Conservation (phyloP, 2,888 invertebrate species). For the Sphaerophoria taeniata region DNA sequence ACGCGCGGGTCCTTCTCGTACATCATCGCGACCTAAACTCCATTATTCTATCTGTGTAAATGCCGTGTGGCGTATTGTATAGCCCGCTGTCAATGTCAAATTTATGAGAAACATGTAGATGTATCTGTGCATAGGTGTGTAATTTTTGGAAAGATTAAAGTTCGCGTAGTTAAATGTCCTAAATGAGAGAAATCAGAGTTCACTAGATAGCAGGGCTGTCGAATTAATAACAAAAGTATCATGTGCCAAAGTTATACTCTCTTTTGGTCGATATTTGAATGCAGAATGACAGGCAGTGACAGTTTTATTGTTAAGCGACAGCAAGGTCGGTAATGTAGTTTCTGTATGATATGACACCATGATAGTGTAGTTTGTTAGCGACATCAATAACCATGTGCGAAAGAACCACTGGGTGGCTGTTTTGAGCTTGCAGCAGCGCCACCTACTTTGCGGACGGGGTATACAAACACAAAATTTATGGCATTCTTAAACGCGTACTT, state of each 20-base stretch:
- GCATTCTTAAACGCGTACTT: no score
- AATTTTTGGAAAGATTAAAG: conserved; percentile 60
- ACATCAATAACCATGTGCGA: no score
- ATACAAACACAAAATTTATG: no score
- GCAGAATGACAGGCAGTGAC: no score
- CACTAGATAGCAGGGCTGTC: conserved; percentile 22
- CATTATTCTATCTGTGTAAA: conserved; percentile 23
- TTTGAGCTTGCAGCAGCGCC: no score
- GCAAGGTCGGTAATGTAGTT: no score
- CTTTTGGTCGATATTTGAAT: no score
- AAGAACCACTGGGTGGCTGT: no score
- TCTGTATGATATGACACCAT: no score
- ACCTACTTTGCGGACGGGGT: no score
- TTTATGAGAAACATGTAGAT: conserved; percentile 43
- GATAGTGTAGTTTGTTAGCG: no score
- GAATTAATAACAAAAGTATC: background rate
- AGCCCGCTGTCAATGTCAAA: conserved; percentile 63
- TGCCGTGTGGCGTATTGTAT: background rate
- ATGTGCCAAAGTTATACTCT: background rate
- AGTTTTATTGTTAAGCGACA: no score
- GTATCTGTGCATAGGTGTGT: background rate
- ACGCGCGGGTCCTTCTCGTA: background rate
- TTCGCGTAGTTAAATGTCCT: conserved; percentile 54
- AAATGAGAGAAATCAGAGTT: conserved; percentile 49
- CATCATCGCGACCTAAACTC: conserved; percentile 16